Evolutionary conservation across 1,140 invertebrate species (phyloP), one percentile per base, ranked within the genome.

Genomic region (Sitobion miscanthi): DNA sequence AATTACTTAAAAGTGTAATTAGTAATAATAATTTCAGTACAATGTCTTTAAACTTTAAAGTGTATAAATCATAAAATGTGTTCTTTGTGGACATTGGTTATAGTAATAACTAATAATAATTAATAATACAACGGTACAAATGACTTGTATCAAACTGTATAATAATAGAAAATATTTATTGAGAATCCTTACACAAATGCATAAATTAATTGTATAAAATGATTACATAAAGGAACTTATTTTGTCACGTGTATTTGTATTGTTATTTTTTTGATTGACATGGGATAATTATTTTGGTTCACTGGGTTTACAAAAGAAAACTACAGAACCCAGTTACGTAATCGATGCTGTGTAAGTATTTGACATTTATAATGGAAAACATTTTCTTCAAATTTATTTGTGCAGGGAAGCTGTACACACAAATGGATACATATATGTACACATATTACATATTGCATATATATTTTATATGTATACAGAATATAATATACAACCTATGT

Each of bases 231-330:
- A 77, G 30, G 62, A n/a, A 90, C 5, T 42, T 30, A 42, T 69
- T 69, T 90, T 69, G 89, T 90, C 89, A 69, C 57, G 89, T 90
- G 89, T 90, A 69, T 90, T 90, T 90, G 89, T 14, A 90, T 89
- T 90, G 30, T 90, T 90, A 38, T 47, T 90, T 90, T 69, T 62
- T 45, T 45, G 57, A 90, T 90, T 69, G 89, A 30, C 89, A 69
- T 45, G 57, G 54, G 57, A 69, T 30, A 90, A 90, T 90, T 90
- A 90, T 90, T 69, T 69, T 52, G 89, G 89, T 90, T 90, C 57
- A 69, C 23, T 38, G 38, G 25, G 89, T 69, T 90, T n/a, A 30
- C 9, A 62, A 62, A 69, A 47, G 57, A 47, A 90, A 90, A 90
- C 54, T 45, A 45, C 38, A 69, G 54, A 62, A 69, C 35, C 45